Base-by-base conservation (phyloP, 2,797 vertebrate species). In the Xenops minutus region DNA sequence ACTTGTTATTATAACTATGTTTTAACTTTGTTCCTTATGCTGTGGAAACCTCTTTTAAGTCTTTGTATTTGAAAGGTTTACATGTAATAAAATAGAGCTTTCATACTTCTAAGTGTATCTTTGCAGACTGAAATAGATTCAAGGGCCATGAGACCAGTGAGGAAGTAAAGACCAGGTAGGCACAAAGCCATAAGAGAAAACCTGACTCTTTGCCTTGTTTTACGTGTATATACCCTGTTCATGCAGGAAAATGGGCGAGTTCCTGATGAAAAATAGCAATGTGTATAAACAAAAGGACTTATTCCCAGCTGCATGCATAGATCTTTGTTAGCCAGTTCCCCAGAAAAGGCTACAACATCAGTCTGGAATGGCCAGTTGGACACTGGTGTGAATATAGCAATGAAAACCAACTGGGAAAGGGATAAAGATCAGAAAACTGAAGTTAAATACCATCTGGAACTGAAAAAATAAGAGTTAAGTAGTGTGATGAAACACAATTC, bases 1-100 rank as follows among this genome's bases (percentile, higher is more conserved):
- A 92, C 91, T 95, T 94, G 89, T 20, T 75, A 12, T 39, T 95
- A 95, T 83, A 64, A 15, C 90, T 80, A 59, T 41, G 14, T 71
- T 97, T 67, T 93, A 71, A 93, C 80, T 97, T 95, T 94, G 71
- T 91, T 95, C 91, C 78, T 93, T 88, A 66, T 93, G 86, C 68
- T 97, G 37, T 92, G 75, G 92, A 91, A 97, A 91, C 69, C 21
- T 94, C 61, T 95, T 49, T 91, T 84, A 87, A 93, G 12, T 83
- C 72, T 89, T 84, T 69, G 74, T 71, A 44, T 94, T 96, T 96
- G 85, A 93, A 78, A 62, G 56, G 68, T 91, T 96, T 95, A 88
- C 54, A 54, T 80, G 37, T 96, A 97, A 97, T 97, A 97, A 92
- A 69, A 36, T 13, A 85, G 78, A 95, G 43, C 19, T 92, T 88